Evolutionary conservation across 2,113 vertebrate genomes (phyloP).

Genomic region (Phyllopteryx taeniolatus): DNA sequence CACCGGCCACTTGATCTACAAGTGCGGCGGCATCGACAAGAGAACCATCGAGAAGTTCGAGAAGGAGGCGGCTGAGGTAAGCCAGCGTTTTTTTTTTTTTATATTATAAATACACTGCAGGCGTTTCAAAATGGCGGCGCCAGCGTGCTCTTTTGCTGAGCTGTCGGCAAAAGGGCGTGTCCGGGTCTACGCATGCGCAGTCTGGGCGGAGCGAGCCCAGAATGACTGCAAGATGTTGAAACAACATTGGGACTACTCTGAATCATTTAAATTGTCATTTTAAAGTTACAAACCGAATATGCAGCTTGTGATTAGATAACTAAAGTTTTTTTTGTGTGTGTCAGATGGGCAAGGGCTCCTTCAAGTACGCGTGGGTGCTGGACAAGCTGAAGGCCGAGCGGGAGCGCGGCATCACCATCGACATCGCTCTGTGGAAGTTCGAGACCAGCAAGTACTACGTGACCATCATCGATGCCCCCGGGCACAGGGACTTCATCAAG

Average conservation of each 20-base stretch:
- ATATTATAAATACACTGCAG: not conserved
- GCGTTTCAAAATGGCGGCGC: conserved; percentile 73
- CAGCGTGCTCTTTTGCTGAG: conserved; percentile 46
- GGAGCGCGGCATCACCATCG: conserved; percentile 81
- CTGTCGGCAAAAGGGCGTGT: conserved; percentile 41
- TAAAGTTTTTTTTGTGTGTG: not conserved
- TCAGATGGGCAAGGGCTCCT: conserved; percentile 83
- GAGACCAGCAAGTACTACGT: conserved; percentile 77
- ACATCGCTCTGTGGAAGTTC: conserved; percentile 83
- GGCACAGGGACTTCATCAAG: conserved; percentile 84
- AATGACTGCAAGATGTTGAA: conserved; percentile 33
- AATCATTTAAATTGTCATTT: too few relatives aligned
- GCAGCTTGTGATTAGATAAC: too few relatives aligned
- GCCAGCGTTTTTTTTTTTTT: not conserved
- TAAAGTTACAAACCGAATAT: too few relatives aligned
- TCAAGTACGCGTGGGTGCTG: conserved; percentile 82
- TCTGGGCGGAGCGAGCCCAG: conserved; percentile 35
- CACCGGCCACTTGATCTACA: conserved; percentile 82
- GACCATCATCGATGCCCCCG: conserved; percentile 79
- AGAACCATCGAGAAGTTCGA: conserved; percentile 84
- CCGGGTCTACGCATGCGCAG: conserved; percentile 57
- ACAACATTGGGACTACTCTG: not conserved
- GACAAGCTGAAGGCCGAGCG: conserved; percentile 82
- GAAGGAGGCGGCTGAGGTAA: conserved; percentile 81
- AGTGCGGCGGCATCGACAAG: conserved; percentile 83